These are phyloP conservation scores for Ostrea denselamellosa DNA, from an alignment of 1,140 invertebrate genomes.

Conservation along the genomic window DNA sequence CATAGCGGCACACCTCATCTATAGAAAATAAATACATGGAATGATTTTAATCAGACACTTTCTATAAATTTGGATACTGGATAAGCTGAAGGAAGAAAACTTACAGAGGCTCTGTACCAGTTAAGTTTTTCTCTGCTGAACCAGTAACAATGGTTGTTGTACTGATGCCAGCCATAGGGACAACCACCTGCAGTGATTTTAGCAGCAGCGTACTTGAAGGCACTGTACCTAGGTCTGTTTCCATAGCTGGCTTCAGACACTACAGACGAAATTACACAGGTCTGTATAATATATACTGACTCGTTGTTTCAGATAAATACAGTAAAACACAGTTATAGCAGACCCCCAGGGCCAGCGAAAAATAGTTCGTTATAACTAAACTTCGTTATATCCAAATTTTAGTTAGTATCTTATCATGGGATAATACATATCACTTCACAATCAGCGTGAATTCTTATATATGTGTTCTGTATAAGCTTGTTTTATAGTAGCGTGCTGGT, in stretches of 20 bases:
- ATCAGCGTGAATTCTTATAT: too few species aligned
- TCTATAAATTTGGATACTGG: neutral
- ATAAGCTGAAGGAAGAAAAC: neutral
- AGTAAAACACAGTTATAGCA: too few species aligned
- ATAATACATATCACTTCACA: too few species aligned
- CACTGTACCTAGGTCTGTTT: neutral
- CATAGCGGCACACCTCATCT: conserved; percentile 39
- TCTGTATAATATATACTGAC: too few species aligned
- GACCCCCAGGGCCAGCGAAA: too few species aligned
- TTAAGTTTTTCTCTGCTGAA: conserved; percentile 42
- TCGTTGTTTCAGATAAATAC: too few species aligned
- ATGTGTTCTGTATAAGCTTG: too few species aligned
- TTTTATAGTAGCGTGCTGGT: too few species aligned
- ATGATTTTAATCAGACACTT: neutral
- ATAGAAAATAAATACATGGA: neutral
- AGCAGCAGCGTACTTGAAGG: neutral
- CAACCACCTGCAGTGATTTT: neutral
- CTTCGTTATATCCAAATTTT: too few species aligned
- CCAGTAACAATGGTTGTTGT: conserved; percentile 18
- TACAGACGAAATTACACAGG: neutral
- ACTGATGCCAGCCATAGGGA: neutral
- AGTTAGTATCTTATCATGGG: too few species aligned
- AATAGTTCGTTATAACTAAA: too few species aligned
- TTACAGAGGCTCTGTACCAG: conserved; percentile 46
- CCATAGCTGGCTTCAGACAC: conserved; percentile 19